Percentiles rank a stretch among this genome's conserved stretches.
These are phyloP conservation scores for Stigmatopora nigra DNA, from an alignment of 2,113 vertebrate genomes.

Conservation along the genomic window DNA sequence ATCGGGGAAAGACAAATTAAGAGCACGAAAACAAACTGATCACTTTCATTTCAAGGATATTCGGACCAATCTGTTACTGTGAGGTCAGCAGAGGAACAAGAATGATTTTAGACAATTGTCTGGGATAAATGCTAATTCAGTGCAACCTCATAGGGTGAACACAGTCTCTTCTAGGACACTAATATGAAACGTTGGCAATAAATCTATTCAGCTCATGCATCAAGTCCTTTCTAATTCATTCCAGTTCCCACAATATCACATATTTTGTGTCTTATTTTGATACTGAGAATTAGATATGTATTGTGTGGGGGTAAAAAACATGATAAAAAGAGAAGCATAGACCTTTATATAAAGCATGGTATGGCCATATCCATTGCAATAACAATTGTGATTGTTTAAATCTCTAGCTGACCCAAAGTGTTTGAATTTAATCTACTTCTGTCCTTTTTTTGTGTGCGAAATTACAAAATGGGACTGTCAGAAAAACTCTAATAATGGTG, in stretches of 20 bases:
- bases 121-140: neutral
- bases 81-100: neutral
- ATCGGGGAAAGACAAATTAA: slow-evolving; percentile 42
- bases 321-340: neutral
- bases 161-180: neutral
- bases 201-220: neutral
- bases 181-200: neutral
- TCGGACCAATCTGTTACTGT: slow-evolving; percentile 9
- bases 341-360: neutral
- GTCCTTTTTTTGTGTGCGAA: slow-evolving; percentile 51
- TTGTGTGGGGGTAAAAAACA: neutral
- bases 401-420: slow-evolving; percentile 49
- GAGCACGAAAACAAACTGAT: slow-evolving; percentile 28
- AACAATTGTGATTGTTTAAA: slow-evolving; percentile 54
- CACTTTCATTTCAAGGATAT: slow-evolving; percentile 42
- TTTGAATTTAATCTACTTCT: slow-evolving; percentile 58
- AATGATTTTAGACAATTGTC: neutral
- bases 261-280: too few relatives aligned
- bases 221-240: neutral
- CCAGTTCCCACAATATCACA: too few relatives aligned
- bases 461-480: slow-evolving; percentile 56
- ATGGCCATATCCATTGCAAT: slow-evolving; percentile 28
- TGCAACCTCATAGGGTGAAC: neutral
- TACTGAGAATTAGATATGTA: neutral
- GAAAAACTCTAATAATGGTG: slow-evolving; percentile 55